Evolutionary conservation across 2,888 invertebrate genomes (phyloP).

Genomic region (Sphecodes monilicornis): DNA sequence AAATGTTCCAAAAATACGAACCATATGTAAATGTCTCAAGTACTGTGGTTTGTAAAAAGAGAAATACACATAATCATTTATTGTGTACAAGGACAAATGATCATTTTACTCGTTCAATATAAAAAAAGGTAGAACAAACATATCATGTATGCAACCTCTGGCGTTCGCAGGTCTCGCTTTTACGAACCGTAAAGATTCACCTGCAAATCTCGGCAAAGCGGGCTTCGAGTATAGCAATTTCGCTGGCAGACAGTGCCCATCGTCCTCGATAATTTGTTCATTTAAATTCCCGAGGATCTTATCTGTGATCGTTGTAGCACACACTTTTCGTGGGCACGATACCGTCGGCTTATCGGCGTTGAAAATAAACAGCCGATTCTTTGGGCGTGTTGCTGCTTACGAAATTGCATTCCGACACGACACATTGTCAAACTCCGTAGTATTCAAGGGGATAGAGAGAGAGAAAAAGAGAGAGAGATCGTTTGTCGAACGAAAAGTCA

Average conservation of each 20-base stretch:
- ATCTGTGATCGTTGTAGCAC: slow-evolving; percentile 28
- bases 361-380: slow-evolving; percentile 36
- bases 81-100: neutral
- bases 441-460: neutral
- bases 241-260: neutral
- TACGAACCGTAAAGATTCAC: neutral
- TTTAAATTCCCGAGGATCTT: slow-evolving; percentile 23
- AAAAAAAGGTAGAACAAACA: neutral
- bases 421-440: slow-evolving; percentile 53
- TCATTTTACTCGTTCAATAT: neutral
- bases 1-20: too few relatives aligned
- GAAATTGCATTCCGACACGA: slow-evolving; percentile 60
- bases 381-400: slow-evolving; percentile 62
- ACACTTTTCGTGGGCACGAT: slow-evolving; percentile 20
- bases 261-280: slow-evolving; percentile 29
- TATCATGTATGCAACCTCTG: neutral
- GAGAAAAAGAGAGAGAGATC: neutral
- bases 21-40: too few relatives aligned
- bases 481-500: slow-evolving; percentile 43
- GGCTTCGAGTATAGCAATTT: neutral
- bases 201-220: neutral
- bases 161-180: neutral
- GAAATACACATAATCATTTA: neutral
- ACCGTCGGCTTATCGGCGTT: slow-evolving; percentile 22
- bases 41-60: neutral